A percentile compares a stretch with the other conserved stretches of the same genome.
phyloP scores from a whole-genome alignment of 1,140 invertebrate genomes.

The Tenebrio molitor region DNA sequence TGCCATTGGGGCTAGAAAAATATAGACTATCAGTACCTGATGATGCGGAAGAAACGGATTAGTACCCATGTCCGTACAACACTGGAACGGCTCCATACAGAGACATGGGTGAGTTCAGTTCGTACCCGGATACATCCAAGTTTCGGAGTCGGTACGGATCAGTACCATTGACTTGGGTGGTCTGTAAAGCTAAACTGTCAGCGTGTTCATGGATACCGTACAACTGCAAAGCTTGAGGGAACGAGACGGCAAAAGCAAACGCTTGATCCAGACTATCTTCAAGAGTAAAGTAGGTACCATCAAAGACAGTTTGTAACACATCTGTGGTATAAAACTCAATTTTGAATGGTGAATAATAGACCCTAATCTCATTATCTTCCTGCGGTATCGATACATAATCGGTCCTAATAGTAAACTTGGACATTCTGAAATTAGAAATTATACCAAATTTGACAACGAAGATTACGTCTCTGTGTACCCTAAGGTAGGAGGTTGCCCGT shows the following conservation, averaged over 20 bases:
- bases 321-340: slow-evolving; percentile 6
- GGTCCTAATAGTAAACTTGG: not conserved
- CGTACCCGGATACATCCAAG: slow-evolving; percentile 98
- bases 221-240: slow-evolving; percentile 89
- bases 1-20: slow-evolving; percentile 93
- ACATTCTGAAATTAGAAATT: slow-evolving; percentile 39
- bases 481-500: too few species aligned
- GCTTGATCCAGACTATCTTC: slow-evolving; percentile 68
- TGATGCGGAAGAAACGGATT: slow-evolving; percentile 65
- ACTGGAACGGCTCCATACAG: slow-evolving; percentile 96
- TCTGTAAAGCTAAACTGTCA: slow-evolving; percentile 86
- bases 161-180: slow-evolving; percentile 78
- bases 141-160: slow-evolving; percentile 98
- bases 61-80: slow-evolving; percentile 87
- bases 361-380: slow-evolving; percentile 41
- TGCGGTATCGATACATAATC: slow-evolving; percentile 3
- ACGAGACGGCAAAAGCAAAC: slow-evolving; percentile 93
- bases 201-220: slow-evolving; percentile 98
- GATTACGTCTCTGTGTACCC: too few species aligned
- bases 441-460: too few species aligned
- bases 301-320: not conserved
- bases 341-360: not conserved
- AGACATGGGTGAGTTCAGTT: slow-evolving; percentile 93
- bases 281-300: not conserved
- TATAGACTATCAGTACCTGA: slow-evolving; percentile 31